Evolutionary conservation across 2,113 vertebrate species (phyloP).

Genomic region (Labeo rohita): DNA sequence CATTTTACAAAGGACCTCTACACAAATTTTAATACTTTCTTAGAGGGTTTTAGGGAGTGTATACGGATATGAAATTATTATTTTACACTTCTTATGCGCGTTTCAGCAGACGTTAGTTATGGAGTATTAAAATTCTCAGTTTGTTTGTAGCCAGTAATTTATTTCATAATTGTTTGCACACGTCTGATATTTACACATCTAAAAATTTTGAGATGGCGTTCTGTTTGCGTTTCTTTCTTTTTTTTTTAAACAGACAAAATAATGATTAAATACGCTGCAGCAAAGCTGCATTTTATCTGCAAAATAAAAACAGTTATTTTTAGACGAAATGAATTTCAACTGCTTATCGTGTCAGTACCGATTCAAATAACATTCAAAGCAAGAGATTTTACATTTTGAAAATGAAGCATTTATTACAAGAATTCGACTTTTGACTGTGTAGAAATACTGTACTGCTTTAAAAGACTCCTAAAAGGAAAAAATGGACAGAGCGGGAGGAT

Average conservation of each 20-base stretch:
- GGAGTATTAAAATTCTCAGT: background rate
- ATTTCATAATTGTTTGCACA: background rate
- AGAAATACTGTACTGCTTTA: conserved; percentile 36
- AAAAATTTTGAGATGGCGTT: background rate
- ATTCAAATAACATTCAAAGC: background rate
- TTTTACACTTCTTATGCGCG: background rate
- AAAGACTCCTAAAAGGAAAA: conserved; percentile 43
- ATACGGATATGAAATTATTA: background rate
- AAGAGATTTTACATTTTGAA: conserved; percentile 41
- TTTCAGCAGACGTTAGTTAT: background rate
- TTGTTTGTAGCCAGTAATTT: background rate
- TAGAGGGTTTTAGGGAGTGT: background rate
- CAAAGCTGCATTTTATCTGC: background rate
- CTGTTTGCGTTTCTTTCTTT: background rate
- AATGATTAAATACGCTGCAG: background rate
- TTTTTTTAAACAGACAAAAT: background rate
- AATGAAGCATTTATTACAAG: conserved; percentile 57
- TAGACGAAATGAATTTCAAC: background rate
- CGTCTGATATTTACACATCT: background rate
- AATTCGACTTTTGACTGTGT: conserved; percentile 39
- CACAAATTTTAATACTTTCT: background rate
- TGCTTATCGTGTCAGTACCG: background rate
- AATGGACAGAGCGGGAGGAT: conserved; percentile 6
- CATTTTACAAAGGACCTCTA: background rate
- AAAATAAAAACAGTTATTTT: background rate